phyloP scores from a whole-genome alignment of 2,888 invertebrate genomes.

The Rapana venosa region DNA sequence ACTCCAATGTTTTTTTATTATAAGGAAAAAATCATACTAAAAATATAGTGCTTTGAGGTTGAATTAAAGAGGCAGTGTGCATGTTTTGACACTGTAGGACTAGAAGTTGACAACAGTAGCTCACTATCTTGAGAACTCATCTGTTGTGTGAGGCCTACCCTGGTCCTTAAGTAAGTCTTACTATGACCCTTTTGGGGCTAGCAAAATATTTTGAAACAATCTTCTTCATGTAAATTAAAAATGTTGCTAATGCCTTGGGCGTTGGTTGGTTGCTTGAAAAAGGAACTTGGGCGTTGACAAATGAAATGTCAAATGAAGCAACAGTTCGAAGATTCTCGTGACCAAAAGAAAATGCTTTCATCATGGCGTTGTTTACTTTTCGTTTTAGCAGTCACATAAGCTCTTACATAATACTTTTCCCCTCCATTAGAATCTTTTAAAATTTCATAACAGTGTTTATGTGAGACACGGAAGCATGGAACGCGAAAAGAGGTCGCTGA shows the following conservation, averaged over 20 bases:
- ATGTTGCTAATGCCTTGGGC: not conserved
- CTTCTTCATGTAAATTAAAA: not conserved
- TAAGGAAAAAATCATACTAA: too few species aligned
- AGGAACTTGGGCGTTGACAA: not conserved
- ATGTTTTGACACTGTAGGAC: too few species aligned
- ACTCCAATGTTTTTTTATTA: too few species aligned
- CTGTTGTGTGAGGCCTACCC: too few species aligned
- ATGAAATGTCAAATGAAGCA: not conserved
- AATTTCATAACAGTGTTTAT: too few species aligned
- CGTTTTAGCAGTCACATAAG: not conserved
- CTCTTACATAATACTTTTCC: not conserved
- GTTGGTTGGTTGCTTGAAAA: not conserved
- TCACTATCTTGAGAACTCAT: too few species aligned
- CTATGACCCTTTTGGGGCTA: too few species aligned
- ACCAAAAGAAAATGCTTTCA: not conserved
- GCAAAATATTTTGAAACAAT: not conserved
- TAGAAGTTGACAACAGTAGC: too few species aligned
- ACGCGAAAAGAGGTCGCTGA: not conserved
- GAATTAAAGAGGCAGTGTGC: too few species aligned
- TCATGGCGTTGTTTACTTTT: not conserved
- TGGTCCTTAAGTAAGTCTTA: too few species aligned
- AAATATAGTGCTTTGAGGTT: too few species aligned
- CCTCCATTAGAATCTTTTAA: not conserved
- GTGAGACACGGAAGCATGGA: not conserved
- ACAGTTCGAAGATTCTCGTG: not conserved